A percentile compares a stretch with the other conserved stretches of the same genome.
Conservation (phyloP, 2,113 vertebrate genomes). For the Clarias batrachus region DNA sequence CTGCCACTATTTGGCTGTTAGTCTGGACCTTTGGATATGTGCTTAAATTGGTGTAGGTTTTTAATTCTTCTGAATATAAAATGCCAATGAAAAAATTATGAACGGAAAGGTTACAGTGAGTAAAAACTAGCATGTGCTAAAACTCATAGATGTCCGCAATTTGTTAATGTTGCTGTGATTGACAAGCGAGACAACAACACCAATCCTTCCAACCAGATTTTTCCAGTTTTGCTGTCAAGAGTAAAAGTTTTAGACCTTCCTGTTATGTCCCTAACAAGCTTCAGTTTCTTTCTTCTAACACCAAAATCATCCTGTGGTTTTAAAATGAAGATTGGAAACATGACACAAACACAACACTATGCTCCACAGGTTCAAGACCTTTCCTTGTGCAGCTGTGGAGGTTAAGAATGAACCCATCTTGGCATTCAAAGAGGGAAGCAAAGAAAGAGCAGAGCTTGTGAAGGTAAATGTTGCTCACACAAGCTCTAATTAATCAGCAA, state of each 20-base stretch:
- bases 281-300: not conserved
- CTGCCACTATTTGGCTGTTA: not conserved
- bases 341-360: conserved; percentile 4
- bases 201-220: not conserved
- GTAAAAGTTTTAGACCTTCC: too few relatives aligned
- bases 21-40: not conserved
- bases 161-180: not conserved
- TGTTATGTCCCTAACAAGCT: not conserved
- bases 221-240: not conserved
- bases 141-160: not conserved
- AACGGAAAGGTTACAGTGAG: not conserved
- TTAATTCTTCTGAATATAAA: not conserved
- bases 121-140: not conserved
- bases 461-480: conserved; percentile 70
- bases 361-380: conserved; percentile 73
- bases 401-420: conserved; percentile 90
- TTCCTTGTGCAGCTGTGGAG: conserved; percentile 65
- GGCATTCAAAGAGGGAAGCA: conserved; percentile 78
- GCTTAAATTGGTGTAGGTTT: not conserved
- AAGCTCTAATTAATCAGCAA: not conserved
- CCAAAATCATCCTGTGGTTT: not conserved
- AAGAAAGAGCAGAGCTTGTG: conserved; percentile 76
- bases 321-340: not conserved
- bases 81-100: not conserved
- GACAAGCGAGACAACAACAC: not conserved